Base-by-base conservation (phyloP, 2,113 vertebrate species). In the Podarcis raffonei region DNA sequence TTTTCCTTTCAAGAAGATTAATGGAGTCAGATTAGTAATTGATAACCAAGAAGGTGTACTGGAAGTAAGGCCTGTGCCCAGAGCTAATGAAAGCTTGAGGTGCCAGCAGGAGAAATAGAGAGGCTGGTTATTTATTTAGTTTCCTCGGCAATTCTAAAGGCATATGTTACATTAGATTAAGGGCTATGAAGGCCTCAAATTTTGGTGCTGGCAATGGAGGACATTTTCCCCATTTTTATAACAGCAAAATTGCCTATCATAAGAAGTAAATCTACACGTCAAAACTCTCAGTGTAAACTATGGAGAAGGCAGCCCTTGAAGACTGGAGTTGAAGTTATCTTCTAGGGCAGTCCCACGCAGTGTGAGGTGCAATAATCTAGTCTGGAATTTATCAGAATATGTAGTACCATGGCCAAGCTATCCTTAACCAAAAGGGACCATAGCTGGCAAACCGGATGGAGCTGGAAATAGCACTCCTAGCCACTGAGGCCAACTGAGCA, bases 1-100 rank as follows among this genome's bases (percentile, higher is more conserved):
- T 88, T 95, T 94, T 88, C 92, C 82, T 94, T 96, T 91, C 81
- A 93, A 93, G 87, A 94, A 96, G 91, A 95, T 92, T 91, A 93
- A 95, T 91, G 66, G 81, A 72, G 81, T 93, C 92, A 59, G 72
- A 30, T 74, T 76, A 77, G n/a, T 23, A 82, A 89, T 72, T 92
- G 90, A 94, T 96, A 94, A 95, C 72, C 83, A 90, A 74, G 11
- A 85, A 92, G 90, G 93, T 1, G 8, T 74, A 89, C 57, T 69
- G 76, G 71, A 13, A 91, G 53, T 42, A 94, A 74, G 75, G 83
- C 74, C 53, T 87, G 87, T 84, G 81, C 90, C 42, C 62, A 76
- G 27, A 87, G 5, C 80, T 87, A 77, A 71, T 1, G 59, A 37
- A 78, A 89, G 62, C 57, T 37, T 78, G 62, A 89, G 2, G 20